Evolutionary conservation across 2,113 vertebrate genomes (phyloP).

Genomic region (Calidris pygmaea): DNA sequence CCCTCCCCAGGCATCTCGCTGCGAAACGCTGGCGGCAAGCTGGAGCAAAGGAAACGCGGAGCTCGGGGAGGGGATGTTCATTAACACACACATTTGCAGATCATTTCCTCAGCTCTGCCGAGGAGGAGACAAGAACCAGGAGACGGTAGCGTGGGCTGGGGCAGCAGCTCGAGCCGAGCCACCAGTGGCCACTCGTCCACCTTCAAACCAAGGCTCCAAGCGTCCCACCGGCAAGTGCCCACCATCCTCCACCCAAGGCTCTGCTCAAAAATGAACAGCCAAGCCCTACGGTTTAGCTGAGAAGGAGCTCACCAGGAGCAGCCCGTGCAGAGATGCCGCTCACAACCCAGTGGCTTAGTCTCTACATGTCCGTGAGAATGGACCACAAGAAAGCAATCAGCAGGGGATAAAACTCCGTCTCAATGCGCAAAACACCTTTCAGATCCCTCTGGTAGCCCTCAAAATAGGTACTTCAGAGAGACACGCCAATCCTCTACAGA

Average conservation of each 20-base stretch:
- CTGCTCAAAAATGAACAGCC: background rate
- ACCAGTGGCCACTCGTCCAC: background rate
- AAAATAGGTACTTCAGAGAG: constrained; percentile 32
- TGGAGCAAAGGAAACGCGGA: background rate
- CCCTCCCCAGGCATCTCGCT: background rate
- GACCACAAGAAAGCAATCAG: constrained; percentile 48
- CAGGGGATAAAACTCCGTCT: background rate
- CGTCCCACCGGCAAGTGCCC: background rate
- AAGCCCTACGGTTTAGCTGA: background rate
- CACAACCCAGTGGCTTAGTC: background rate
- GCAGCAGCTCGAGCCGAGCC: background rate
- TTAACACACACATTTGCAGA: background rate
- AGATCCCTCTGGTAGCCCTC: constrained; percentile 3
- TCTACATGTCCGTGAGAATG: background rate
- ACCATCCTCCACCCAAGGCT: background rate
- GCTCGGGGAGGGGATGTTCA: background rate
- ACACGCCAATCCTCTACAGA: background rate
- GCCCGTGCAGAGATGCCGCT: background rate
- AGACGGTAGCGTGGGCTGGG: background rate
- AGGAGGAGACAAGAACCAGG: background rate
- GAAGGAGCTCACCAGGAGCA: background rate
- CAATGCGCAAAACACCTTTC: constrained; percentile 20
- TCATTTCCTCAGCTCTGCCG: background rate
- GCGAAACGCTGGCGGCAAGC: background rate
- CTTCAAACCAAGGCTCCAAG: background rate